Evolutionary conservation across 2,888 invertebrate genomes (phyloP).

Genomic region (Antheraea assamensis): DNA sequence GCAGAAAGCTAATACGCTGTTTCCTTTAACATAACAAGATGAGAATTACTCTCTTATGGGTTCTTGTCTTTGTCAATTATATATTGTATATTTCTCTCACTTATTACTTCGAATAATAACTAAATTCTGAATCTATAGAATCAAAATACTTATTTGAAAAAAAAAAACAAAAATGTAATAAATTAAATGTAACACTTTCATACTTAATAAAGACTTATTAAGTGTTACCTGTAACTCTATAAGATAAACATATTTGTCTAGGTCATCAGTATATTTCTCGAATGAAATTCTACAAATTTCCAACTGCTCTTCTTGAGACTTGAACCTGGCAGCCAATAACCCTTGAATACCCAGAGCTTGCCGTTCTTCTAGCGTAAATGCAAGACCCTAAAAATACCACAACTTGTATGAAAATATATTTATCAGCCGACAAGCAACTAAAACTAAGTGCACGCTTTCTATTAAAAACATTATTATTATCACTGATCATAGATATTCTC

Average conservation of each 20-base stretch:
- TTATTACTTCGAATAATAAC: too few relatives aligned
- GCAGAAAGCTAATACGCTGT: neutral
- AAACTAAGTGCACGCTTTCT: too few relatives aligned
- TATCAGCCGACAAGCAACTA: neutral
- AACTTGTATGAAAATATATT: neutral
- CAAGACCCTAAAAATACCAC: conserved; percentile 89
- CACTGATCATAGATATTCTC: too few relatives aligned
- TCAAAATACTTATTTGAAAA: neutral
- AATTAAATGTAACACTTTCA: neutral
- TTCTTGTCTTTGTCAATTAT: neutral
- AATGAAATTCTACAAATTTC: conserved; percentile 92
- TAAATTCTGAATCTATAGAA: neutral
- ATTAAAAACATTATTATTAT: too few relatives aligned
- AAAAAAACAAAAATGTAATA: neutral
- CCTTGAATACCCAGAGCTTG: conserved; percentile 96
- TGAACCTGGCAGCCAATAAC: conserved; percentile 93
- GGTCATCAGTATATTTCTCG: conserved; percentile 90
- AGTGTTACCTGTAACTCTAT: conserved; percentile 86
- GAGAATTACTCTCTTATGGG: neutral
- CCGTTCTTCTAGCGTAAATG: conserved; percentile 94
- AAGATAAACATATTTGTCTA: conserved; percentile 96
- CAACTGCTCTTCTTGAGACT: conserved; percentile 93
- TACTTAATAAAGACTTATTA: neutral
- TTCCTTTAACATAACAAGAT: neutral
- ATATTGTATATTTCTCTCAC: too few relatives aligned